phyloP scores from a whole-genome alignment of 2,888 invertebrate species.

The Belgica antarctica region DNA sequence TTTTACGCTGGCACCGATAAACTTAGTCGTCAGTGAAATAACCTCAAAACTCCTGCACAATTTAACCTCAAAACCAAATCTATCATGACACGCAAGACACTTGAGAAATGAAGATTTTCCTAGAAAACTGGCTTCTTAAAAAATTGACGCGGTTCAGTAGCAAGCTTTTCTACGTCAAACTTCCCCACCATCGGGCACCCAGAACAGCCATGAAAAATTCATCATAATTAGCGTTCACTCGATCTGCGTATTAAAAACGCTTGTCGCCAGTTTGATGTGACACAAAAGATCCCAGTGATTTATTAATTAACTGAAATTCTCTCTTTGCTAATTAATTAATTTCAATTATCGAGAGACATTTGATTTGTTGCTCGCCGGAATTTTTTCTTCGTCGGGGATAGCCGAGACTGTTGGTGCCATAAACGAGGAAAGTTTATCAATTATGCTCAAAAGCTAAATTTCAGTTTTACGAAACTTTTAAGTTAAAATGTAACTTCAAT shows the following conservation, averaged over 20 bases:
- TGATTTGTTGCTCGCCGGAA: not conserved
- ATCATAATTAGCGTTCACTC: not conserved
- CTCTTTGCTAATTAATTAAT: not conserved
- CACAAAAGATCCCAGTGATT: constrained; percentile 2
- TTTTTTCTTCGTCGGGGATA: not conserved
- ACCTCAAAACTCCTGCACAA: too few species aligned
- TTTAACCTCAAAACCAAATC: too few species aligned
- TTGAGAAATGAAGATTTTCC: too few species aligned
- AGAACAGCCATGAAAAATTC: too few species aligned
- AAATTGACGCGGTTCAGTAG: too few species aligned
- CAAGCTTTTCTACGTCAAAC: too few species aligned
- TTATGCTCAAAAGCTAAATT: not conserved
- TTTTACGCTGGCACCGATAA: too few species aligned
- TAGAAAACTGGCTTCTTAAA: too few species aligned
- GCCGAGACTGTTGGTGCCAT: not conserved
- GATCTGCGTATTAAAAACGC: not conserved
- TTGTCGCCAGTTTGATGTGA: constrained; percentile 10
- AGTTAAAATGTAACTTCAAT: not conserved
- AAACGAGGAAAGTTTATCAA: not conserved
- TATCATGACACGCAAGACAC: too few species aligned
- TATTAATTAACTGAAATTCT: constrained; percentile 15
- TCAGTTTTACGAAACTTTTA: not conserved
- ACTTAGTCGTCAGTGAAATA: too few species aligned
- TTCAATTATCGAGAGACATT: constrained; percentile 8
- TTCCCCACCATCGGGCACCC: too few species aligned